Base-by-base conservation (phyloP, 2,888 invertebrate genomes). In the Ophioninae sp. region DNA sequence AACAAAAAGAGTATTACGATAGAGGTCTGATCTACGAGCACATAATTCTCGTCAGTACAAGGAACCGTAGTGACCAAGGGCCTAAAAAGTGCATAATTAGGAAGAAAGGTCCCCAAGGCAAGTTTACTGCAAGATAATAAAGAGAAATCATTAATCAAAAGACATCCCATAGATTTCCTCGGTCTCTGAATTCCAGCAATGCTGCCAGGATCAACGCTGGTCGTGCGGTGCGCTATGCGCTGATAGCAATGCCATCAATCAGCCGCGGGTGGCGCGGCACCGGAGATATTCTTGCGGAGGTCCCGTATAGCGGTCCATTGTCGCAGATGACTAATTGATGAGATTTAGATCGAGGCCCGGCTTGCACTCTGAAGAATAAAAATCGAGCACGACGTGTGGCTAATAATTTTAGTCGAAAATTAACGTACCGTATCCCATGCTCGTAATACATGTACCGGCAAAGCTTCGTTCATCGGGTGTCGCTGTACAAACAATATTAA, bases 211-310 rank as follows among this genome's bases (percentile, higher is more conserved):
- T 61, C 79, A 81, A 75, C 41, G 76, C 70, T 56, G 62, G 74
- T 68, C 79, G 72, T 57, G 67, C 70, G 73, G 79, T 79, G 78
- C 77, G 84, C 75, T 79, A 79, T 72, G 83, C 76, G 83, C 85
- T 87, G 87, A 88, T 87, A 87, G 87, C 85, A 82, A 82, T 81
- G 86, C 88, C 89, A 90, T 90, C 89, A 89, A 90, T 90, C 90
- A 90, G 88, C 85, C 83, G 68, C 82, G 82, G 72, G 68, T 41
- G 20, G 59, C 23, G 13, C n/a, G 20, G 65, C 56, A 68, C 61
- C 41, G 23, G 59, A 13, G 20, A 70, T 39, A 81, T 62, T 72
- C 44, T 13, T 23, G 50, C 59, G 7, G 8, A 13, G 65, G 64
- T 6, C 57, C 82, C 72, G 78, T 77, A 84, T 75, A 85, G 84